Base-by-base conservation (phyloP, 2,797 vertebrate species). In the Notoglanidium macrostoma region DNA sequence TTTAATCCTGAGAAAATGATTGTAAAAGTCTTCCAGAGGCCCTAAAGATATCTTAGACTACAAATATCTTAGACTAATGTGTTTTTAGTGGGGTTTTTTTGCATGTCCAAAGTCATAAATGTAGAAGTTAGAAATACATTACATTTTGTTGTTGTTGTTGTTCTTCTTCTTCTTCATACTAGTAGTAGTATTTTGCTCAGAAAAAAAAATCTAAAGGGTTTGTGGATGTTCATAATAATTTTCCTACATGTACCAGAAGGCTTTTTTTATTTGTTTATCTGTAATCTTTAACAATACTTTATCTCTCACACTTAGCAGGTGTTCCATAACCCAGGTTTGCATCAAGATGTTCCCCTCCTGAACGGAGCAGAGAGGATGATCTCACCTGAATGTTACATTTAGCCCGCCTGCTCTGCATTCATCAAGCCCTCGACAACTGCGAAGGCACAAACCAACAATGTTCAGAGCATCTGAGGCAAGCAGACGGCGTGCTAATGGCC, bases 381-480 rank as follows among this genome's bases (percentile, higher is more conserved):
- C 90, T 93, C 95, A 94, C 92, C 89, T 74, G 32, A 80, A 87
- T 93, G 92, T 90, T 92, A 92, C 91, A 93, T 94, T 94, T 92
- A 86, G 89, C 90, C 63, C 88, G 10, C 46, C 88, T 73, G 74
- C 92, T 92, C 87, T 54, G 87, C 84, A 91, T 93, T 92, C 91
- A 87, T 59, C 91, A 91, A 91, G 87, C 78, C 83, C 85, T 83
- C 57, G 90, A 91, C 91, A 89, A 87, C 84, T 67, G 51, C 59
- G 46, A 49, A 70, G 32, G 55, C 63, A 77, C 82, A 29, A 80
- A 85, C 77, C 26, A 44, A 86, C 92, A 86, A 99, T 99, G 98
- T 96, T 96, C 90, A 96, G 97, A 90, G 94, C 95, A 40, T 88
- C 89, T 12, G 96, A 96, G 67, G 40, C 91, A 9, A 89, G 93